Evolutionary conservation across 2,797 vertebrate genomes (phyloP).

Genomic region (Sternarchorhynchus goeldii): DNA sequence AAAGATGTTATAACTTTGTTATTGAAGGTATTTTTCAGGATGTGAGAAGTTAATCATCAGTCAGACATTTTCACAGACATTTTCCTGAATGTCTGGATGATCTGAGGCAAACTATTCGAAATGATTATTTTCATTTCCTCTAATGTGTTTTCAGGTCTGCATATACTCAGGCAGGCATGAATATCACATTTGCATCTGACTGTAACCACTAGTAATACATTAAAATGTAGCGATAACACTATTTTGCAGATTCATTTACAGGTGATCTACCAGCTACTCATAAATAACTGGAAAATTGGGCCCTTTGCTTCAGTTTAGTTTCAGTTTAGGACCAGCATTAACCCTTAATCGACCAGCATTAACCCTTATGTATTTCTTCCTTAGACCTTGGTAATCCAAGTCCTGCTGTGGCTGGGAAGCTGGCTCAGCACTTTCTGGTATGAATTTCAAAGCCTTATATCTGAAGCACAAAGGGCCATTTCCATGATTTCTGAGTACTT

Average conservation of each 20-base stretch:
- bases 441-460: not conserved
- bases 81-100: constrained; percentile 77
- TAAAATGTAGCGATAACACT: constrained; percentile 82
- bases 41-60: constrained; percentile 69
- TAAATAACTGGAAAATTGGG: constrained; percentile 67
- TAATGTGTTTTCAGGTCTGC: constrained; percentile 64
- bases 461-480: constrained; percentile 54
- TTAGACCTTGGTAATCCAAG: not conserved
- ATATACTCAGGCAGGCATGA: constrained; percentile 75
- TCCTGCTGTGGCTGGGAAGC: not conserved
- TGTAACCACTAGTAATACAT: constrained; percentile 64
- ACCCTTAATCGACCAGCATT: not conserved
- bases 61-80: constrained; percentile 75
- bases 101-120: constrained; percentile 63
- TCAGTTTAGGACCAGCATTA: not conserved
- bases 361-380: not conserved
- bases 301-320: constrained; percentile 49
- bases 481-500: constrained; percentile 67
- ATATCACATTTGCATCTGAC: constrained; percentile 67
- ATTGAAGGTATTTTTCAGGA: constrained; percentile 55
- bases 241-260: constrained; percentile 79
- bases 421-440: not conserved
- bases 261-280: constrained; percentile 61
- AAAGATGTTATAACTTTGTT: constrained; percentile 57
- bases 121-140: constrained; percentile 64